Conservation (phyloP, 2,113 vertebrate species). For the Atherinomorus stipes region DNA sequence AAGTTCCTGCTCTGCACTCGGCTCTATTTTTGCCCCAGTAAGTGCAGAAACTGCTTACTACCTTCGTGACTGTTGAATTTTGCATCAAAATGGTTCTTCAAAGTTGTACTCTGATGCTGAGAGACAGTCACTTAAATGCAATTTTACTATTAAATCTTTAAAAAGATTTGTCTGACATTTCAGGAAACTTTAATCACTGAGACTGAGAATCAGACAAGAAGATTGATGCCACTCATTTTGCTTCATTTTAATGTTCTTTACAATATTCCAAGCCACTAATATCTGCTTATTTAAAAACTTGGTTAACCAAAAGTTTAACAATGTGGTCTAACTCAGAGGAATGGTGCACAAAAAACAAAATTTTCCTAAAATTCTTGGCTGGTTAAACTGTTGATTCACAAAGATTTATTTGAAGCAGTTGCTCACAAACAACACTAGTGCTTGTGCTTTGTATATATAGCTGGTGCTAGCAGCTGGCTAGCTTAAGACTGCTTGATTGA, state of each 20-base stretch:
- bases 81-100: neutral
- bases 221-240: too few relatives aligned
- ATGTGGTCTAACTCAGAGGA: too few relatives aligned
- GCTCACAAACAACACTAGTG: neutral
- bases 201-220: neutral
- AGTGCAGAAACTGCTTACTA: neutral
- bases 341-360: too few relatives aligned
- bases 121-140: neutral
- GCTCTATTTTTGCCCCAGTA: constrained; percentile 15
- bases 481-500: neutral
- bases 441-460: neutral
- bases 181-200: neutral
- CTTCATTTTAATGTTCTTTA: too few relatives aligned
- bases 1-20: constrained; percentile 1
- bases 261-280: too few relatives aligned
- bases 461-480: neutral
- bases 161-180: neutral
- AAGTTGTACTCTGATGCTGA: neutral
- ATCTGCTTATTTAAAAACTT: too few relatives aligned
- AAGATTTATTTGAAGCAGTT: too few relatives aligned
- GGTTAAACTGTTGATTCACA: too few relatives aligned
- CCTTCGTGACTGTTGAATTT: neutral
- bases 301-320: too few relatives aligned
- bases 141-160: neutral
- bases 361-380: too few relatives aligned